These are phyloP conservation scores for Danaus chrysippus DNA, from an alignment of 2,888 invertebrate genomes.

Conservation along the genomic window DNA sequence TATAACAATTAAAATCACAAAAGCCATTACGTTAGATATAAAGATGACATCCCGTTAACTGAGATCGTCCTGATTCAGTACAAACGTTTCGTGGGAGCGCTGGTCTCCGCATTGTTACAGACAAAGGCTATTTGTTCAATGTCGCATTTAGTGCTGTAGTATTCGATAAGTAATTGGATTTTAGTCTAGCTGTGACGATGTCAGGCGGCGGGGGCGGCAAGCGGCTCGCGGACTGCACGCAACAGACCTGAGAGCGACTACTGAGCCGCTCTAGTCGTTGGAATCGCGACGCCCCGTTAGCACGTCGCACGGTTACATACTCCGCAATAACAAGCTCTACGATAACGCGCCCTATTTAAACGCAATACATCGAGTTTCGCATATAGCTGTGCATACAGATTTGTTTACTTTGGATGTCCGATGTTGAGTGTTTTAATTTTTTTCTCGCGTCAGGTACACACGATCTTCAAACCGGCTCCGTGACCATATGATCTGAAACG, in stretches of 20 bases:
- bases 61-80: slow-evolving; percentile 44
- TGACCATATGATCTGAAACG: slow-evolving; percentile 61
- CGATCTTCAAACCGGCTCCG: slow-evolving; percentile 53
- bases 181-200: slow-evolving; percentile 38
- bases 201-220: slow-evolving; percentile 49
- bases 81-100: slow-evolving; percentile 60
- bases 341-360: slow-evolving; percentile 71
- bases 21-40: neutral
- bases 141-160: slow-evolving; percentile 51
- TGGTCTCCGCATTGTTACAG: slow-evolving; percentile 44
- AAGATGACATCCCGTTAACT: slow-evolving; percentile 33
- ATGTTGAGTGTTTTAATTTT: slow-evolving; percentile 17
- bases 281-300: slow-evolving; percentile 59
- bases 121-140: slow-evolving; percentile 53
- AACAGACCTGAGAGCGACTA: slow-evolving; percentile 9
- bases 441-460: slow-evolving; percentile 33
- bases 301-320: slow-evolving; percentile 54
- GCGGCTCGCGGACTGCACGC: slow-evolving; percentile 28
- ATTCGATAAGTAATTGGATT: slow-evolving; percentile 70
- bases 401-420: slow-evolving; percentile 14
- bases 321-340: slow-evolving; percentile 39
- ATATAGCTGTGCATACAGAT: slow-evolving; percentile 47
- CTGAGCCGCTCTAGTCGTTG: slow-evolving; percentile 50
- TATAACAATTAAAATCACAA: neutral
- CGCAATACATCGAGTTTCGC: slow-evolving; percentile 37